phyloP scores from a whole-genome alignment of 2,888 invertebrate species.

The Sarcophaga caerulescens region DNA sequence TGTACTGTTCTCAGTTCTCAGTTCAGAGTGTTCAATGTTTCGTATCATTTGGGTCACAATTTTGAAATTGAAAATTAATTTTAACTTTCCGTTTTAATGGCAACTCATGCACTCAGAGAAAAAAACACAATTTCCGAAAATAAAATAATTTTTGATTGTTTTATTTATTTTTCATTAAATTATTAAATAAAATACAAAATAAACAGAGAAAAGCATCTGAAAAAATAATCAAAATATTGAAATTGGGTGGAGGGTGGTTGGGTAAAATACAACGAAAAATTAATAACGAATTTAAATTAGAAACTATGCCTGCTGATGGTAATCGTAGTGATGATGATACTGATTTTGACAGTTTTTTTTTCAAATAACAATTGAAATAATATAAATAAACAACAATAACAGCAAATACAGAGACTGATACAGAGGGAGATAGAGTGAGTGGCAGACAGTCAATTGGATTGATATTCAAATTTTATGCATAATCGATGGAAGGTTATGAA shows the following conservation, averaged over 20 bases:
- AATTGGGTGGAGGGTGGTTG: not conserved
- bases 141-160: constrained; percentile 24
- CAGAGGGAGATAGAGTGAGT: too few relatives aligned
- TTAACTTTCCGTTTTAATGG: constrained; percentile 58
- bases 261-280: not conserved
- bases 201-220: constrained; percentile 21
- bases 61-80: constrained; percentile 52
- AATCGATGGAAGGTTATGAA: not conserved
- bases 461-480: too few relatives aligned
- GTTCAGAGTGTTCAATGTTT: constrained; percentile 59
- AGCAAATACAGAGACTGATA: not conserved
- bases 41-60: constrained; percentile 63
- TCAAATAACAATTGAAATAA: not conserved
- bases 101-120: not conserved
- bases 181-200: constrained; percentile 2
- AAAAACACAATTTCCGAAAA: constrained; percentile 6
- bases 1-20: not conserved
- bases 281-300: not conserved
- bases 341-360: constrained; percentile 40
- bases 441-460: too few relatives aligned
- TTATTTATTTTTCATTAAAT: constrained; percentile 23
- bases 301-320: not conserved
- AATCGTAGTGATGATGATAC: not conserved
- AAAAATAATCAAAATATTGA: constrained; percentile 27
- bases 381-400: not conserved